Percentiles rank a stretch among this genome's conserved stretches.
phyloP scores from a whole-genome alignment of 2,113 vertebrate species.

The Drymodes brunneopygia region DNA sequence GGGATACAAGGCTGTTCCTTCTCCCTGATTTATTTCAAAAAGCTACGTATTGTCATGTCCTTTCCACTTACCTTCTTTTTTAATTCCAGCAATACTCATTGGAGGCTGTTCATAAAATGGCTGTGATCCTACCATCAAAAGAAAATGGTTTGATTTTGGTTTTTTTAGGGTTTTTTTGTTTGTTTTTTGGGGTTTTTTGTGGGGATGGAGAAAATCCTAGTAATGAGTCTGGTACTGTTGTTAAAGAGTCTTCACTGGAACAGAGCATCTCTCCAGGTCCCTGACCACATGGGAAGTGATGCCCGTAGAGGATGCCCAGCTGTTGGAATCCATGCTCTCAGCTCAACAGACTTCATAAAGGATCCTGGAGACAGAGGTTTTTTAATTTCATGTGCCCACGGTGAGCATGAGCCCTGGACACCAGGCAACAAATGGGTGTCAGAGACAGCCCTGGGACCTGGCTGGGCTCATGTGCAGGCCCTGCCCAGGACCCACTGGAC shows the following conservation, averaged over 20 bases:
- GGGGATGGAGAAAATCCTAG: neutral
- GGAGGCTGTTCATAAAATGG: neutral
- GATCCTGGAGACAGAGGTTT: neutral
- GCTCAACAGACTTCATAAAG: neutral
- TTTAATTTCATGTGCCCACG: neutral
- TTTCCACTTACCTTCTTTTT: neutral
- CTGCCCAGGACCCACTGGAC: neutral
- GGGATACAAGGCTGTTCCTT: neutral
- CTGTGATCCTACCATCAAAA: neutral
- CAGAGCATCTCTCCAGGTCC: neutral
- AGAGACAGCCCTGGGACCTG: neutral
- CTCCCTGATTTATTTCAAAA: neutral
- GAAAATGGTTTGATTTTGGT: neutral
- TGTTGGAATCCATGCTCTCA: neutral
- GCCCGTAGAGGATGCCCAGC: rapidly evolving
- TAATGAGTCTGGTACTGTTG: neutral
- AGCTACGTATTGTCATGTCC: neutral
- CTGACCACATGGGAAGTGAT: neutral
- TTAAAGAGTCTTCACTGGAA: neutral
- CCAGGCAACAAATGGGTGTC: neutral
- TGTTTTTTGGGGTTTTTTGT: neutral
- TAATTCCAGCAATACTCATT: neutral
- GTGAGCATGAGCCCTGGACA: neutral
- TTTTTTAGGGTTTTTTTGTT: no score
- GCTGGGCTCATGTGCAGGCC: neutral